Percentiles rank a stretch among this genome's conserved stretches.
Evolutionary conservation across 2,888 invertebrate species (phyloP).

Genomic region (Drosophila helvetica): DNA sequence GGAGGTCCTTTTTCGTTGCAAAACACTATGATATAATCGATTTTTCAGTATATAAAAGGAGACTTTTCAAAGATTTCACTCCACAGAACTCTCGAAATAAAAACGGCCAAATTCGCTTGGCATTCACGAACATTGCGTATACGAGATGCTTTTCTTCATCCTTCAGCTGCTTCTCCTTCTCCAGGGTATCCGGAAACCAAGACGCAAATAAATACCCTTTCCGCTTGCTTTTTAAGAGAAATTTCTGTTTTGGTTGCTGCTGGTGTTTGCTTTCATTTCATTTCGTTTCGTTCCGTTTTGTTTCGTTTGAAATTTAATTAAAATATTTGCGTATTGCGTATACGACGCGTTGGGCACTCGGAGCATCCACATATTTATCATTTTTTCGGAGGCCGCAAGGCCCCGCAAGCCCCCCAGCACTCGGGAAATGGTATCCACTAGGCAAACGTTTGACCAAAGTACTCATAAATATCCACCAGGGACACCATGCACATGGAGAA

Average conservation of each 20-base stretch:
- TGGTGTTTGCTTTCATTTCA: slow-evolving; percentile 27
- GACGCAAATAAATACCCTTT: slow-evolving; percentile 10
- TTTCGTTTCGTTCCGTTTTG: slow-evolving; percentile 9
- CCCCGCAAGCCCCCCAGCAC: slow-evolving; percentile 13
- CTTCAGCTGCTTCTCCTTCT: neutral
- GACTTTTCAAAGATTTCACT: no score
- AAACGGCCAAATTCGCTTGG: no score
- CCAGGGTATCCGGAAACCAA: slow-evolving; percentile 2
- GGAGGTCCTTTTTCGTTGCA: no score
- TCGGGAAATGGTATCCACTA: neutral
- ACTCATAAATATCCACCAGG: slow-evolving; percentile 55
- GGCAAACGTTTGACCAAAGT: slow-evolving; percentile 47
- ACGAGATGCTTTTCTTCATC: no score
- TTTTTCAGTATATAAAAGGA: no score
- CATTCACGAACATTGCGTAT: no score
- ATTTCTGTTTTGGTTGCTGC: slow-evolving; percentile 16
- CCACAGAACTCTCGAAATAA: no score
- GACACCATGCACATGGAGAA: slow-evolving; percentile 9
- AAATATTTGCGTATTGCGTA: slow-evolving; percentile 68
- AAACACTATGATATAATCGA: no score
- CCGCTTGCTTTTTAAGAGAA: neutral
- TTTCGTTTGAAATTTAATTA: slow-evolving; percentile 63
- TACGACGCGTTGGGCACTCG: slow-evolving; percentile 54
- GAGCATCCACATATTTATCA: slow-evolving; percentile 49
- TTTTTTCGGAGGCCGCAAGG: slow-evolving; percentile 34